Evolutionary conservation across 2,113 vertebrate genomes (phyloP).

Genomic region (Peromyscus californicus): DNA sequence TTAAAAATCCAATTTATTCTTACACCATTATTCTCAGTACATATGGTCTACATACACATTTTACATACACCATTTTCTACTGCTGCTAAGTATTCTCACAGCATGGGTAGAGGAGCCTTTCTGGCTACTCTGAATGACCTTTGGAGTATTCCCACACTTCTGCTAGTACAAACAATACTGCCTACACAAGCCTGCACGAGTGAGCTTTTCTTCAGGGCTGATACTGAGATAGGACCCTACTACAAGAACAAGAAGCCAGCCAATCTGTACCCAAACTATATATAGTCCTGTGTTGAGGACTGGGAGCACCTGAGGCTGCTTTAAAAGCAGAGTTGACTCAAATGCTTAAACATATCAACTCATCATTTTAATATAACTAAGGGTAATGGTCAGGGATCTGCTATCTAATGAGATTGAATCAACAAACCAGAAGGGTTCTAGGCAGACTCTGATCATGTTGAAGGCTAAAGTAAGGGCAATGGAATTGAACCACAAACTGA

Average conservation of each 20-base stretch:
- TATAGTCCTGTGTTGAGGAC: not conserved
- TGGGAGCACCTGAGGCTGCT: not conserved
- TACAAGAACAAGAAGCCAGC: not conserved
- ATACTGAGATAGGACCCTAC: not conserved
- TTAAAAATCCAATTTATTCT: not conserved
- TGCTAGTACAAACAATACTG: not conserved
- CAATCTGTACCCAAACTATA: not conserved
- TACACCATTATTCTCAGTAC: not conserved
- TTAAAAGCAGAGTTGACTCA: constrained; percentile 15
- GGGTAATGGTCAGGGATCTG: too few species aligned
- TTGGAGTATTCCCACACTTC: not conserved
- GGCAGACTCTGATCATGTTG: not conserved
- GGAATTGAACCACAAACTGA: not conserved
- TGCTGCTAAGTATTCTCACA: not conserved
- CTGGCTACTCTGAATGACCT: not conserved
- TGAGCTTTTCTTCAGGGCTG: not conserved
- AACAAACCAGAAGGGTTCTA: not conserved
- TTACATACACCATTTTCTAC: not conserved
- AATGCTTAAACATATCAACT: not conserved
- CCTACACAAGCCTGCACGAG: not conserved
- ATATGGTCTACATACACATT: not conserved
- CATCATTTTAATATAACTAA: not conserved
- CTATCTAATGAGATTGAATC: not conserved
- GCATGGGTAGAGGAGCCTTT: not conserved
- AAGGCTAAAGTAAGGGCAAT: not conserved